Conservation (phyloP, 2,797 vertebrate genomes). For the Coregonus suidteri region DNA sequence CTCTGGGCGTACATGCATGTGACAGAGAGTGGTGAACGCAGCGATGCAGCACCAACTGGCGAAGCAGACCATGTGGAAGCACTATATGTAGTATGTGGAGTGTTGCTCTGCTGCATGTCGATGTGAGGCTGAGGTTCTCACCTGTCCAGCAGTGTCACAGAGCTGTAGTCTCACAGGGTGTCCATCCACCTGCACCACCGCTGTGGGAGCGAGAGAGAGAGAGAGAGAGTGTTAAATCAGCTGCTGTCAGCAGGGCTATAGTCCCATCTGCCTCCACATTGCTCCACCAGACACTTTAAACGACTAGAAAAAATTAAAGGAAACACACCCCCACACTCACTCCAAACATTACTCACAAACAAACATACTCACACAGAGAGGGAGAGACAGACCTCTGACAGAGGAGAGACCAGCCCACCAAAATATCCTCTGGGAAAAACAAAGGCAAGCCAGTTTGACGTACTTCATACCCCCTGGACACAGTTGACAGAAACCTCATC, state of each 20-base stretch:
- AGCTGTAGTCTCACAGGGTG: conserved; percentile 82
- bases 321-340: too few relatives aligned
- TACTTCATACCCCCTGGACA: conserved; percentile 25
- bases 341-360: too few relatives aligned
- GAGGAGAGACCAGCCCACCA: too few relatives aligned
- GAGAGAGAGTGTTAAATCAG: neutral
- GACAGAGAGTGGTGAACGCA: neutral
- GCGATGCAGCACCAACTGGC: neutral
- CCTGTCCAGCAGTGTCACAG: conserved; percentile 87
- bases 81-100: conserved; percentile 1
- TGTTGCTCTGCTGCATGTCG: neutral
- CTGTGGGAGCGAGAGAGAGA: conserved; percentile 58
- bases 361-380: neutral
- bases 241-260: conserved; percentile 39
- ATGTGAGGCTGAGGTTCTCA: conserved; percentile 58
- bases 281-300: conserved; percentile 36
- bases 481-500: conserved; percentile 41
- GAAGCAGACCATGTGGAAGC: neutral
- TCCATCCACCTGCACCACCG: conserved; percentile 83
- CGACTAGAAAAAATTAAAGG: too few relatives aligned
- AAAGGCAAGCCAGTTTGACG: conserved; percentile 48
- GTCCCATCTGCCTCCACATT: conserved; percentile 25
- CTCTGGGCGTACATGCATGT: conserved; percentile 10
- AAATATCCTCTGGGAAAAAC: too few relatives aligned
- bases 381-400: neutral